Percentiles rank a stretch among this genome's conserved stretches.
These are phyloP conservation scores for Bucco capensis DNA, from an alignment of 2,113 vertebrate genomes.

Conservation along the genomic window DNA sequence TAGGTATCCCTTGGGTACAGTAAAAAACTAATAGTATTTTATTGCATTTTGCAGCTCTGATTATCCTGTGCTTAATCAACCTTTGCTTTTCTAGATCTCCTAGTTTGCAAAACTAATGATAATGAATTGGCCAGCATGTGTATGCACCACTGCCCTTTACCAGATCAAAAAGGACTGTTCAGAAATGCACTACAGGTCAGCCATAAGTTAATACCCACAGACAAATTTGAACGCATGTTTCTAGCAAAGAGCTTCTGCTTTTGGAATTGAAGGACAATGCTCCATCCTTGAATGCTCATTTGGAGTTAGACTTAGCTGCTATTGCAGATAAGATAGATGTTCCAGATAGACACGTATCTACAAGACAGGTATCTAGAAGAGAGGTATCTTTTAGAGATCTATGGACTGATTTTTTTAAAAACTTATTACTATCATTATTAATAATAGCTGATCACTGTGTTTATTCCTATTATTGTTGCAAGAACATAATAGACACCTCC, in stretches of 20 bases:
- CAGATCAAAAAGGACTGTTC: background rate
- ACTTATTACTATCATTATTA: background rate
- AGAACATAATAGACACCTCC: background rate
- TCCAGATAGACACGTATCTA: background rate
- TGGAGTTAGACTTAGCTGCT: background rate
- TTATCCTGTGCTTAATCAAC: slow-evolving; percentile 22
- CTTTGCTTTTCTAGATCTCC: slow-evolving; percentile 29
- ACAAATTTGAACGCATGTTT: background rate
- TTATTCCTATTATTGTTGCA: background rate
- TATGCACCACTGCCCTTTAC: background rate
- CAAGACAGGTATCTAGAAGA: background rate
- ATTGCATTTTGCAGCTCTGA: background rate
- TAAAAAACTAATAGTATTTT: background rate
- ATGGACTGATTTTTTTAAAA: background rate
- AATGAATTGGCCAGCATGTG: background rate
- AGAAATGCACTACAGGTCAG: background rate
- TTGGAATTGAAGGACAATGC: background rate
- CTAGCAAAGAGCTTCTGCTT: background rate
- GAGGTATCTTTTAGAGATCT: background rate
- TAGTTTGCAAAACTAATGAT: slow-evolving; percentile 32
- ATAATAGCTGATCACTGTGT: background rate
- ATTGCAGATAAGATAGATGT: background rate
- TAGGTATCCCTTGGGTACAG: background rate
- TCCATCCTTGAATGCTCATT: background rate
- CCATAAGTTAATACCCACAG: background rate